A percentile compares a stretch with the other conserved stretches of the same genome.
These are phyloP conservation scores for Cervus canadensis DNA, from an alignment of 2,113 vertebrate species.

Conservation along the genomic window DNA sequence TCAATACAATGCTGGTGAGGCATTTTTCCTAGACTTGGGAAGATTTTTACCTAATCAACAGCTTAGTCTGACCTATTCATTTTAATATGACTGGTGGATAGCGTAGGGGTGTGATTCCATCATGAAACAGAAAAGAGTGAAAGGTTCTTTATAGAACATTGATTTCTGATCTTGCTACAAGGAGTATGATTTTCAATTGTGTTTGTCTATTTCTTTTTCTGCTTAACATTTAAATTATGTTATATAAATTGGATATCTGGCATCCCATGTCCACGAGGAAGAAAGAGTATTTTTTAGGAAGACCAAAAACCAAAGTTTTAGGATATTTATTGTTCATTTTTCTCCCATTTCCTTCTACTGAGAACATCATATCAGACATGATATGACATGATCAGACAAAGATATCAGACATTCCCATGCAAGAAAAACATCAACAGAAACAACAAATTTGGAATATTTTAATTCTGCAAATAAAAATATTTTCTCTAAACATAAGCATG, in stretches of 20 bases:
- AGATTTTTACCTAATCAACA: not conserved
- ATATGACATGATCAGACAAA: too few species aligned
- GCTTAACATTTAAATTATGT: not conserved
- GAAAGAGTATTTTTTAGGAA: not conserved
- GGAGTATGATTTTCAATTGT: not conserved
- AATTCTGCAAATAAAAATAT: not conserved
- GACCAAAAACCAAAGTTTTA: not conserved
- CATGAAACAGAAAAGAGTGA: not conserved
- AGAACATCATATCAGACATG: too few species aligned
- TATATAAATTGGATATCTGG: not conserved
- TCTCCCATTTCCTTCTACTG: not conserved
- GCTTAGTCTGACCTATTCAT: not conserved
- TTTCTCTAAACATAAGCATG: not conserved
- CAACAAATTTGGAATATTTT: not conserved
- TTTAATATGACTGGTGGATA: not conserved
- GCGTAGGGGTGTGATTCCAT: not conserved
- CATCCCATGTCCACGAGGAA: not conserved
- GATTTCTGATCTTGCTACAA: not conserved
- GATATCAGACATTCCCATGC: not conserved
- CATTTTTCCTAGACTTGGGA: not conserved
- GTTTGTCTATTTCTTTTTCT: not conserved
- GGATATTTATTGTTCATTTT: not conserved
- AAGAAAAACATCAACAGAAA: not conserved
- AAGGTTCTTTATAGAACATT: not conserved
- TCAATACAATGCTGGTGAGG: not conserved